Evolutionary conservation across 2,113 vertebrate genomes (phyloP).

Genomic region (Paraplagusia blochii): DNA sequence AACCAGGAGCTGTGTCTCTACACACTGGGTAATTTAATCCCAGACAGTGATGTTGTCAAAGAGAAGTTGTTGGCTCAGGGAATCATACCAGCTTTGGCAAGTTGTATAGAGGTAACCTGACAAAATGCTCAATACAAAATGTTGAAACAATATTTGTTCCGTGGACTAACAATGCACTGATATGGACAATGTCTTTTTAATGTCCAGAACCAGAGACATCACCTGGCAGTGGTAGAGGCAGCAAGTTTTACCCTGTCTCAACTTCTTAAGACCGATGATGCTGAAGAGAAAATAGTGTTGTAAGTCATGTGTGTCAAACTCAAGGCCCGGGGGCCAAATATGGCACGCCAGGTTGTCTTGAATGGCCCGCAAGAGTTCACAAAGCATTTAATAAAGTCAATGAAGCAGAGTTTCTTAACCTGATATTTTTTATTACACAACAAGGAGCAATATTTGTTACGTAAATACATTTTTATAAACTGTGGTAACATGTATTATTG

Average conservation of each 20-base stretch:
- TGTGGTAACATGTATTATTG: no score
- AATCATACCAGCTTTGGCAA: conserved; percentile 82
- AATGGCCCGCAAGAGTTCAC: no score
- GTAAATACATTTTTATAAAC: no score
- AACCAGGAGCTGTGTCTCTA: conserved; percentile 92
- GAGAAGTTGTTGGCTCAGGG: conserved; percentile 90
- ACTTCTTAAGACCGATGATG: conserved; percentile 87
- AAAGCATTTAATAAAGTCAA: no score
- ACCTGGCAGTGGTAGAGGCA: conserved; percentile 87
- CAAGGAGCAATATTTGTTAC: no score
- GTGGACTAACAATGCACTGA: background rate
- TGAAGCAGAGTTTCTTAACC: no score
- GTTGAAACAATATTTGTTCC: no score
- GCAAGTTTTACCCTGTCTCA: conserved; percentile 89
- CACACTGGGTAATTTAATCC: conserved; percentile 89
- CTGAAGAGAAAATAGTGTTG: conserved; percentile 81
- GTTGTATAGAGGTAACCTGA: conserved; percentile 84
- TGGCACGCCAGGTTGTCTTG: no score
- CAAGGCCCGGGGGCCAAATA: no score
- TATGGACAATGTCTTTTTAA: background rate
- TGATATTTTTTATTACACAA: no score
- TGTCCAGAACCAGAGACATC: conserved; percentile 79
- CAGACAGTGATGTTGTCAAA: conserved; percentile 83
- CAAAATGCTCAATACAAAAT: no score
- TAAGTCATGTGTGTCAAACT: no score